Conservation (phyloP, 2,113 vertebrate genomes). For the Lynx canadensis region DNA sequence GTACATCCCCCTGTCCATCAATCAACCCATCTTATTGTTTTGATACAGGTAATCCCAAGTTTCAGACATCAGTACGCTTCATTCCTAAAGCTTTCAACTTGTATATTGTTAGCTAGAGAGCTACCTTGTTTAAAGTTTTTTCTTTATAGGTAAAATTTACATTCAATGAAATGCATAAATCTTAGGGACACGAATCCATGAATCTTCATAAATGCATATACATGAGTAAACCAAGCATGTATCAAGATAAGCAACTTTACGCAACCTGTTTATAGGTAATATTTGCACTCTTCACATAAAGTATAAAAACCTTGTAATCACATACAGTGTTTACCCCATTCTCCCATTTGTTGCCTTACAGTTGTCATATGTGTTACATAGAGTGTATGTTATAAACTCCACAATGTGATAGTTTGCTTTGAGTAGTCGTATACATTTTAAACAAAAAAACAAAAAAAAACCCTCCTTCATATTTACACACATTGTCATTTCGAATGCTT, state of each 20-base stretch:
- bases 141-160: slow-evolving; percentile 1
- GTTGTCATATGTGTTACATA: background rate
- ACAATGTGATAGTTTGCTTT: slow-evolving; percentile 2
- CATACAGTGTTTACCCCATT: background rate
- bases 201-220: background rate
- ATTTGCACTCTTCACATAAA: background rate
- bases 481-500: background rate
- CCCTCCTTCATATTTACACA: background rate
- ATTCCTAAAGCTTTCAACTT: background rate
- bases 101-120: background rate
- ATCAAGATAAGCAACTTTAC: background rate
- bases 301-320: background rate
- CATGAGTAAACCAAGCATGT: background rate
- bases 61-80: background rate
- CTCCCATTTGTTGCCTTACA: background rate
- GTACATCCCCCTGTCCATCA: background rate
- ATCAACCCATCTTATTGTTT: background rate
- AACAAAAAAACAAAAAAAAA: background rate
- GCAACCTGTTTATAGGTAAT: background rate
- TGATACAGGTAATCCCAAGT: background rate
- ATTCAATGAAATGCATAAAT: slow-evolving; percentile 3
- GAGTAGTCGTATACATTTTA: background rate
- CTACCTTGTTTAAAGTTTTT: background rate
- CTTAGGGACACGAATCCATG: background rate
- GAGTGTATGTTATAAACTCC: background rate